Base-by-base conservation (phyloP, 1,140 invertebrate genomes). In the Octopus sinensis region DNA sequence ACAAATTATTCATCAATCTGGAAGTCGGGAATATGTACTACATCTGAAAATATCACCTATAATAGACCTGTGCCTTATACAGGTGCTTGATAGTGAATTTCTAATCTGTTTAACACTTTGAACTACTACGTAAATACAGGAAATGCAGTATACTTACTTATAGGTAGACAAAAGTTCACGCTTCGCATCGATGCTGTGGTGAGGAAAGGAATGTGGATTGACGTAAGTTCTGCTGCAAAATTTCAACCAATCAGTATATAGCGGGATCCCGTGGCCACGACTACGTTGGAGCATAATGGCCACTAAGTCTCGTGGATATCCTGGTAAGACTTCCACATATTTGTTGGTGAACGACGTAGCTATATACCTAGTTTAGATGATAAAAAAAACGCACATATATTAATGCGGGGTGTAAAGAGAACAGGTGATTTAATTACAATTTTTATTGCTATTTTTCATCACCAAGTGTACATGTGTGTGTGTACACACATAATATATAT, bases 261-360 rank as follows among this genome's bases (percentile, higher is more conserved):
- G 93, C 0, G 96, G 96, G 54, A 99, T 92, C 5, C 94, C 98
- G 88, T 99, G 97, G 90, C 99, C 97, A 84, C 97, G 91, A 1
- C 95, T 94, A 85, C 97, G 90, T 89, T 99, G 98, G 81, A 99
- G 96, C 87, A 99, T 99, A 88, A 98, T 95, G 2, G 97, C 95
- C 10, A 97, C 97, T 71, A 99, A 91, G 91, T 99, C 98, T 0
- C 62, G 51, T 0, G 82, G 82, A 79, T 78, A 76, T 43, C 77
- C 77, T 4, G 80, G 62, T 0, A 52, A 12, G 5, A 10, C 6
- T 73, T 73, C 68, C 30, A n/a, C 17, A 23, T 73, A 73, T 23
- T 6, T 73, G 68, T 73, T 73, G 17, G 68, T 73, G 17, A 73
- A 73, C 13, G 30, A 43, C 30, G 30, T 43, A 43, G 30, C 30